Percentiles rank a stretch among this genome's conserved stretches.
phyloP scores from a whole-genome alignment of 2,888 invertebrate species.

The Drosophila mulleri region DNA sequence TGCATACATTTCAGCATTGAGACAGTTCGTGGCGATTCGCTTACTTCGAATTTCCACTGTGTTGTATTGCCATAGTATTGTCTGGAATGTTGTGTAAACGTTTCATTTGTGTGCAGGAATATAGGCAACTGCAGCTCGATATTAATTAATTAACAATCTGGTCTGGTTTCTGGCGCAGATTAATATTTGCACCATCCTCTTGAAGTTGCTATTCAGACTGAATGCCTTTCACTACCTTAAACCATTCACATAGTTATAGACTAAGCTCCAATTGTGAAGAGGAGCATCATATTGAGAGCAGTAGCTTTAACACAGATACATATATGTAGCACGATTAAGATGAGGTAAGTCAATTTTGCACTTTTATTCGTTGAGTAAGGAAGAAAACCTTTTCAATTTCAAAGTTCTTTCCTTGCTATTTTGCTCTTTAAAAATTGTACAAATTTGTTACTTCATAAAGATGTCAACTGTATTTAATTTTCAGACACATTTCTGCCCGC shows the following conservation, averaged over 20 bases:
- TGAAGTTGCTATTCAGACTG: background rate
- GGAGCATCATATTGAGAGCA: too few relatives aligned
- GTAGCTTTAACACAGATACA: too few relatives aligned
- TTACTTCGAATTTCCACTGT: background rate
- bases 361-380: too few relatives aligned
- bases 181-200: background rate
- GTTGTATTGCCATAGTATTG: background rate
- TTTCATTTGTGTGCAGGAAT: background rate
- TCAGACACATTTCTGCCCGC: slow-evolving; percentile 9
- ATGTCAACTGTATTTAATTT: background rate
- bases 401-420: background rate
- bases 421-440: background rate
- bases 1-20: slow-evolving; percentile 13
- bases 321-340: too few relatives aligned
- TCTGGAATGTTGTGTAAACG: background rate
- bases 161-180: background rate
- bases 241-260: too few relatives aligned
- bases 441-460: slow-evolving; percentile 1
- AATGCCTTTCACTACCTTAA: too few relatives aligned
- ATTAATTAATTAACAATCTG: background rate
- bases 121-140: background rate
- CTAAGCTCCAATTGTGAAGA: too few relatives aligned
- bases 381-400: background rate
- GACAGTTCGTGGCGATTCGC: slow-evolving; percentile 6
- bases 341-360: too few relatives aligned